Base-by-base conservation (phyloP, 2,113 vertebrate species). In the Triplophysa rosa region DNA sequence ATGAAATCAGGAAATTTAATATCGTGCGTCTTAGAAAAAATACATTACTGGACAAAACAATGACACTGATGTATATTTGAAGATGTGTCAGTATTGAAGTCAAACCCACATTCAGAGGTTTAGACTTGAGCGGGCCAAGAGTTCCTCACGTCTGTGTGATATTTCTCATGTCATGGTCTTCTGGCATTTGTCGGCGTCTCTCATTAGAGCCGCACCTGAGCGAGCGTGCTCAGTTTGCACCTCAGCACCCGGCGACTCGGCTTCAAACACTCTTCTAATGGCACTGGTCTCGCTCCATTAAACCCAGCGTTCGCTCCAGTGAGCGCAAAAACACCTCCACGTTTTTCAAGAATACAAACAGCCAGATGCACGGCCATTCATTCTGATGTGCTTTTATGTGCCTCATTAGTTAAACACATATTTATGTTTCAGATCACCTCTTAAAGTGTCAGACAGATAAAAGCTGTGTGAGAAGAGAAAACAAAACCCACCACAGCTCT, bases 221-320 rank as follows among this genome's bases (percentile, higher is more conserved):
- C 83, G 80, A 72, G 79, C 63, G 19, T 11, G 66, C 70, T 84
- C 58, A n/a, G 56, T 85, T 87, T 88, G 87, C 81, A 85, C 83
- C 85, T 87, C 69, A 1, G 3, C 26, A 29, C 26, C 26, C 61
- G 54, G 70, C 71, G 74, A 80, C 67, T 76, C 83, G 73, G 68
- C 89, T 89, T 85, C 84, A 90, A 89, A 89, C 89, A 86, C 84
- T 81, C 42, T 68, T 85, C 68, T 91, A 88, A 91, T 90, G 88
- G 85, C 90, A 89, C 90, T 89, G 82, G 68, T 10, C 79, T 62
- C 79, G 88, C 86, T 87, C 90, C 89, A 89, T 90, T 92, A 85
- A 81, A 84, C 88, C 78, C 24, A 75, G 84, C 49, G 84, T 83
- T 84, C 42, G 88, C 89, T 90, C 78, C 17, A 37, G 68, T 14